A percentile compares a stretch with the other conserved stretches of the same genome.
Conservation (phyloP, 2,797 vertebrate genomes). For the Hippopotamyrus pictus region DNA sequence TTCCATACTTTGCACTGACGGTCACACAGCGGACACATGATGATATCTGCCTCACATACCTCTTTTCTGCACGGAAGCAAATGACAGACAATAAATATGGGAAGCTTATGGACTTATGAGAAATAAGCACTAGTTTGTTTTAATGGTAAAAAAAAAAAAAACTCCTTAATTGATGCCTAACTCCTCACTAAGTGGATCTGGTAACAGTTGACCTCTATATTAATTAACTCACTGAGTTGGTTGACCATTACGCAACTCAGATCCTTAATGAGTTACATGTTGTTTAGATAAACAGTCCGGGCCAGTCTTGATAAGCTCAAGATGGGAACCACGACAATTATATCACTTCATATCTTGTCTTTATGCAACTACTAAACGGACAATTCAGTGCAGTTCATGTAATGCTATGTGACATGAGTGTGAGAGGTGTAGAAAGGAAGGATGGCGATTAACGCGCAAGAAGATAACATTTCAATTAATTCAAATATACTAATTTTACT, state of each 20-base stretch:
- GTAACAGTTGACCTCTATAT: not conserved
- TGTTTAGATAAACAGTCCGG: not conserved
- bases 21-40: slow-evolving; percentile 89
- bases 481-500: not conserved
- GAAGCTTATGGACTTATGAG: not conserved
- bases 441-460: not conserved
- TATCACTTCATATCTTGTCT: not conserved
- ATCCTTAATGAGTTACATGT: not conserved
- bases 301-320: not conserved
- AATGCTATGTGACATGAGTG: not conserved
- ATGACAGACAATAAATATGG: not conserved
- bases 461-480: not conserved
- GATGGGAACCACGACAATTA: not conserved
- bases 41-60: slow-evolving; percentile 69
- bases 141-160: not conserved
- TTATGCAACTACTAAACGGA: not conserved
- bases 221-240: not conserved
- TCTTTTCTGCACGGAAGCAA: slow-evolving; percentile 66
- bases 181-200: not conserved
- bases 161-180: not conserved
- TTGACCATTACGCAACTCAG: not conserved
- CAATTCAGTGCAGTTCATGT: not conserved
- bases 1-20: slow-evolving; percentile 70
- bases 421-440: not conserved
- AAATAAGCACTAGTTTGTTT: not conserved